Conservation (phyloP, 2,888 invertebrate genomes). For the Clivina fossor region DNA sequence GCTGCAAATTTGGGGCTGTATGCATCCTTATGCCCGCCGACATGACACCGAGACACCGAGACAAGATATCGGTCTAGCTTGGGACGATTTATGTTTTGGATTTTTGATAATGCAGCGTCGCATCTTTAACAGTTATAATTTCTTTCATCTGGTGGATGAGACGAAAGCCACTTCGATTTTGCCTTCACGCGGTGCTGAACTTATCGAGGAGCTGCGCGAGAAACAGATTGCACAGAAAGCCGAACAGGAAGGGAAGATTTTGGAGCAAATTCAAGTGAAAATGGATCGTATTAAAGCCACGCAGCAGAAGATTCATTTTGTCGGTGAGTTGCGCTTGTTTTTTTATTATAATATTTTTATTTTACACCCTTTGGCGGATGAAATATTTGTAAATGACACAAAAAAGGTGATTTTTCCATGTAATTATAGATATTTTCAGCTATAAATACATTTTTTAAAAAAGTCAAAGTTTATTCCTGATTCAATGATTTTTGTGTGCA, state of each 20-base stretch:
- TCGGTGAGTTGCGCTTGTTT: conserved; percentile 81
- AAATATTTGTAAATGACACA: too few species aligned
- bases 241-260: conserved; percentile 78
- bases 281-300: conserved; percentile 95
- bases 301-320: conserved; percentile 85
- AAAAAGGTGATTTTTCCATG: too few species aligned
- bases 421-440: too few species aligned
- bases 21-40: too few species aligned
- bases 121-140: conserved; percentile 93
- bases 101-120: conserved; percentile 90
- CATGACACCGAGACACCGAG: too few species aligned
- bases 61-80: conserved; percentile 85
- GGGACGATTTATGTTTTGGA: conserved; percentile 94
- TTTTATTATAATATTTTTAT: too few species aligned
- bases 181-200: conserved; percentile 91
- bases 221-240: conserved; percentile 89
- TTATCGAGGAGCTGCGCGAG: conserved; percentile 88
- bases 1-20: conserved; percentile 90
- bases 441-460: too few species aligned
- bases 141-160: conserved; percentile 94
- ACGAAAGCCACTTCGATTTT: conserved; percentile 92
- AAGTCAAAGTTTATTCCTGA: too few species aligned
- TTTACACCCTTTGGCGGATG: too few species aligned
- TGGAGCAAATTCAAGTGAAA: conserved; percentile 91
- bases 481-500: too few species aligned